Conservation (phyloP, 2,113 vertebrate genomes). For the Chlorodrepanis virens region DNA sequence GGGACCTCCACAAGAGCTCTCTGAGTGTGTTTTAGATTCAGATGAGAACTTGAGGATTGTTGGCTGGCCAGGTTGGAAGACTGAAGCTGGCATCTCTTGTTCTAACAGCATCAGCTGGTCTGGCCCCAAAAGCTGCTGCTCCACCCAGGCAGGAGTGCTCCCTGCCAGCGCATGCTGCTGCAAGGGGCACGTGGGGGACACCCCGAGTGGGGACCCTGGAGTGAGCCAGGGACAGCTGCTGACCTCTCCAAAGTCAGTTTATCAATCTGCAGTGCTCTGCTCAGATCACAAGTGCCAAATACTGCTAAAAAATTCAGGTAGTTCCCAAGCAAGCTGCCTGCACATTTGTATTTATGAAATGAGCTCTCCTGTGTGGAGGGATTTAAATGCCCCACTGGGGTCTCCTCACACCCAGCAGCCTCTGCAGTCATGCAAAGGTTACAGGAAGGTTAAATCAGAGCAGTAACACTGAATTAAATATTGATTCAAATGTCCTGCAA, state of each 20-base stretch:
- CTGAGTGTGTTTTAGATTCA: not conserved
- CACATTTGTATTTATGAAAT: not conserved
- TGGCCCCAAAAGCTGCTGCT: not conserved
- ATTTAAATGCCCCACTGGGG: not conserved
- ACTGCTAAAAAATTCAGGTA: not conserved
- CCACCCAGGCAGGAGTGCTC: rapidly evolving
- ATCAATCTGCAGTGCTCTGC: not conserved
- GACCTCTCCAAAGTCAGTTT: not conserved
- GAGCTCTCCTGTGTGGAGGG: not conserved
- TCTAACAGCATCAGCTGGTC: rapidly evolving
- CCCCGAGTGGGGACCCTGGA: not conserved
- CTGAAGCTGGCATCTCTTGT: not conserved
- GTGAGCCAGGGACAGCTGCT: not conserved
- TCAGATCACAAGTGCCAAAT: not conserved
- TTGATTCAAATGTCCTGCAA: not conserved
- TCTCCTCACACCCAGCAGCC: not conserved
- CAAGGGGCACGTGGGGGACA: rapidly evolving
- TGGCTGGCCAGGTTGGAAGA: not conserved
- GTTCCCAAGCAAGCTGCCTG: not conserved
- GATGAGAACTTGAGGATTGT: not conserved
- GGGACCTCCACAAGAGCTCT: not conserved
- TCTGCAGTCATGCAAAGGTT: not conserved
- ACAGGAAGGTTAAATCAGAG: constrained; percentile 10
- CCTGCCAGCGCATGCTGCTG: rapidly evolving
- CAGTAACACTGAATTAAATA: not conserved